Percentiles rank a stretch among this genome's conserved stretches.
Evolutionary conservation across 2,888 invertebrate genomes (phyloP).

Genomic region (Hoplodrina blanda): DNA sequence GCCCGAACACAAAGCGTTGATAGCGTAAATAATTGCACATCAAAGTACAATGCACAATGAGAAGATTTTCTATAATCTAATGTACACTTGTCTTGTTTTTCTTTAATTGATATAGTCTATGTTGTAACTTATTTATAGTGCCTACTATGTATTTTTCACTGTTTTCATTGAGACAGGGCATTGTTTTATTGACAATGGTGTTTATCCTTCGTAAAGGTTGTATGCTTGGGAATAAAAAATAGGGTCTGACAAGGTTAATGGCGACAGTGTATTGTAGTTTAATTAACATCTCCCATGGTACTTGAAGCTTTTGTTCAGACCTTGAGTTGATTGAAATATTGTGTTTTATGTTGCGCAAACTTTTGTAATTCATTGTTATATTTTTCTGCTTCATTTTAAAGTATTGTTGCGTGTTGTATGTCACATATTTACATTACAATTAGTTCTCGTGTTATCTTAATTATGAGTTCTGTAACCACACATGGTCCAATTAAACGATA

Average conservation of each 20-base stretch:
- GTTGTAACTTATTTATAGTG: conserved; percentile 37
- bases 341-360: conserved; percentile 47
- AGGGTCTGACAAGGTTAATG: conserved; percentile 76
- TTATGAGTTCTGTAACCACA: conserved; percentile 32
- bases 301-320: conserved; percentile 55
- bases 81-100: conserved; percentile 22
- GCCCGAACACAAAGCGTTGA: background rate
- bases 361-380: conserved; percentile 40
- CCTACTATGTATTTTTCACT: conserved; percentile 52
- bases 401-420: conserved; percentile 10
- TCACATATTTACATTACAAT: conserved; percentile 8
- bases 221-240: conserved; percentile 73
- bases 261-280: conserved; percentile 76
- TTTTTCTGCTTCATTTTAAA: conserved; percentile 3
- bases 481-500: conserved; percentile 35
- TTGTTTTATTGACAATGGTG: conserved; percentile 71
- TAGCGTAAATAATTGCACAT: background rate
- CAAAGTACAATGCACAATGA: background rate
- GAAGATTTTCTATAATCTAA: conserved; percentile 6
- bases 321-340: conserved; percentile 52
- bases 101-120: conserved; percentile 44
- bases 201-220: conserved; percentile 73
- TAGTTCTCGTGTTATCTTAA: conserved; percentile 31
- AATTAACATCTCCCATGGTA: conserved; percentile 73
- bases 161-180: conserved; percentile 60